Percentiles rank a stretch among this genome's conserved stretches.
phyloP scores from a whole-genome alignment of 2,113 vertebrate genomes.

The Motacilla tschutschensis region DNA sequence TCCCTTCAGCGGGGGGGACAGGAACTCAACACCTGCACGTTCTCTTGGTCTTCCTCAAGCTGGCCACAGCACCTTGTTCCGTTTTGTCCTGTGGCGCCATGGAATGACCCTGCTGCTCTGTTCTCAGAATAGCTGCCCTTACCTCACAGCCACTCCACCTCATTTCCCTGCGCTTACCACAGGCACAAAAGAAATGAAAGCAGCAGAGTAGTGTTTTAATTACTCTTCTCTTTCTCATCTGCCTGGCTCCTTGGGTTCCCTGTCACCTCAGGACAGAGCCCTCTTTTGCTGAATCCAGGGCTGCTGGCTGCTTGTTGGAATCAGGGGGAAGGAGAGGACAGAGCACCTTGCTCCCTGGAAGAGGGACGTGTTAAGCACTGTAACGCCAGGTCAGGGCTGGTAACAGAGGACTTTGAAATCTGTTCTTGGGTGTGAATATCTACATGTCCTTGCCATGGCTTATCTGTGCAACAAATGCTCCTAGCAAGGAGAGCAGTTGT shows the following conservation, averaged over 20 bases:
- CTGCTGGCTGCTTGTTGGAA: neutral
- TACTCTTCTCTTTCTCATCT: neutral
- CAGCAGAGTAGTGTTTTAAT: neutral
- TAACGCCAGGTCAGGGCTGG: neutral
- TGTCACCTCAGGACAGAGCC: neutral
- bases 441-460: neutral
- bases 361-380: accelerated
- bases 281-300: neutral
- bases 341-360: neutral
- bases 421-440: neutral
- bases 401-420: neutral
- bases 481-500: neutral
- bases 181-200: neutral
- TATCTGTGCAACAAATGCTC: neutral
- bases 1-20: neutral
- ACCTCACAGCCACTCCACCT: neutral
- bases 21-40: accelerated
- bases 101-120: neutral
- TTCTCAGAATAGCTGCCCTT: neutral
- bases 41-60: neutral
- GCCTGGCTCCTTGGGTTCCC: neutral
- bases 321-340: neutral
- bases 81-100: neutral
- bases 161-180: neutral
- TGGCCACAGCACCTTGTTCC: neutral